phyloP scores from a whole-genome alignment of 2,888 invertebrate genomes.

The Julus scanicus region DNA sequence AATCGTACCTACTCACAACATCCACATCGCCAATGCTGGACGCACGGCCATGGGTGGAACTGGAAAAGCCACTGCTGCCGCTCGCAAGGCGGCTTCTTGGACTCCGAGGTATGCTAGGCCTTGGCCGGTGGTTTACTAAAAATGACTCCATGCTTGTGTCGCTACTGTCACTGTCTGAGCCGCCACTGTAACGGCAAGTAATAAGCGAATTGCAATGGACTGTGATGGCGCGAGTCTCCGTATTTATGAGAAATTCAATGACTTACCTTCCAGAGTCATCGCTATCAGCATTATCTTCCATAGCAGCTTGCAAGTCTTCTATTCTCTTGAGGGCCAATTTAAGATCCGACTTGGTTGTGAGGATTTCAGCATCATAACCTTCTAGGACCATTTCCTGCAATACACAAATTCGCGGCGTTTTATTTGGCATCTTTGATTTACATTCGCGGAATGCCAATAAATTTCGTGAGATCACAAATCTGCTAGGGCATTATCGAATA shows the following conservation, averaged over 20 bases:
- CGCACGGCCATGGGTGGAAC: slow-evolving; percentile 57
- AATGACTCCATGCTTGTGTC: slow-evolving; percentile 59
- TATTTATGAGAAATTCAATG: not conserved
- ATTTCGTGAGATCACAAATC: too few species aligned
- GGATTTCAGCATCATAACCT: slow-evolving; percentile 66
- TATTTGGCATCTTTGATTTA: too few species aligned
- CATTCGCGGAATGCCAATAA: too few species aligned
- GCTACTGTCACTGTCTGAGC: slow-evolving; percentile 60
- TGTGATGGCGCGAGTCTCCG: not conserved
- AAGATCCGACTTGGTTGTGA: slow-evolving; percentile 74
- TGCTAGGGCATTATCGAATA: too few species aligned
- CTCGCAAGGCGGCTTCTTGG: slow-evolving; percentile 57
- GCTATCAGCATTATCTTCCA: slow-evolving; percentile 73
- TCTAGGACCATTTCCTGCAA: slow-evolving; percentile 63
- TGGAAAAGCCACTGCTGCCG: slow-evolving; percentile 58
- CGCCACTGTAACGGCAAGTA: slow-evolving; percentile 55
- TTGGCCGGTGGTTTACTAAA: slow-evolving; percentile 57
- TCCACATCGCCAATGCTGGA: slow-evolving; percentile 59
- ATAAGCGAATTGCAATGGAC: not conserved
- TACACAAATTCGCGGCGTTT: not conserved
- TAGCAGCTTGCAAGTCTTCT: slow-evolving; percentile 90
- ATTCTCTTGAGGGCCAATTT: slow-evolving; percentile 88
- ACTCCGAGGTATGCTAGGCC: slow-evolving; percentile 56
- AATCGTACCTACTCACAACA: slow-evolving; percentile 60
- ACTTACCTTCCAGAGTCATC: slow-evolving; percentile 57